phyloP scores from a whole-genome alignment of 2,797 vertebrate species.

The Psittacula derbiana region DNA sequence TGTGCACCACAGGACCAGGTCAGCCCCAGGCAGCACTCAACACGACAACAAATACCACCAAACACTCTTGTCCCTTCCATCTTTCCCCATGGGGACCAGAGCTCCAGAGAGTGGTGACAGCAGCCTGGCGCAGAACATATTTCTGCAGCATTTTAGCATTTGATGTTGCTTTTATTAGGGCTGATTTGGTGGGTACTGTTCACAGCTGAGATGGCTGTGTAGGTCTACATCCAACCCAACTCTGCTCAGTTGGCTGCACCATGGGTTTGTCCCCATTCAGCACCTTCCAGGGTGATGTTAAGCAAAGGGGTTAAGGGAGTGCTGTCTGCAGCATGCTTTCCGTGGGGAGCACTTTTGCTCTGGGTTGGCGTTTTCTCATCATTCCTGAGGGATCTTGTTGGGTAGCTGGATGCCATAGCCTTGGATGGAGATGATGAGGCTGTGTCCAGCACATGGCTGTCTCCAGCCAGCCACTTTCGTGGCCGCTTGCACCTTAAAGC shows the following conservation, averaged over 20 bases:
- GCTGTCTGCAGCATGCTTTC: neutral
- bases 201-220: neutral
- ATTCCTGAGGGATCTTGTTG: neutral
- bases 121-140: neutral
- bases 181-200: neutral
- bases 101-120: neutral
- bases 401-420: neutral
- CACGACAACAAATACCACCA: neutral
- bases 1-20: accelerated
- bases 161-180: neutral
- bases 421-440: neutral
- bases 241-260: accelerated
- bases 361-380: neutral
- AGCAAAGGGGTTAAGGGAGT: neutral
- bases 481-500: too few species aligned
- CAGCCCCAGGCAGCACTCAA: neutral
- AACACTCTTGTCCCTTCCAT: neutral
- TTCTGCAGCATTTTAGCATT: neutral
- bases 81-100: neutral
- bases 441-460: accelerated
- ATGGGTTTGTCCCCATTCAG: accelerated
- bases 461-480: neutral
- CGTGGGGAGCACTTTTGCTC: neutral
- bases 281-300: neutral
- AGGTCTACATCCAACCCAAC: neutral